A percentile compares a stretch with the other conserved stretches of the same genome.
These are phyloP conservation scores for Apis dorsata DNA, from an alignment of 1,140 invertebrate genomes.

Conservation along the genomic window DNA sequence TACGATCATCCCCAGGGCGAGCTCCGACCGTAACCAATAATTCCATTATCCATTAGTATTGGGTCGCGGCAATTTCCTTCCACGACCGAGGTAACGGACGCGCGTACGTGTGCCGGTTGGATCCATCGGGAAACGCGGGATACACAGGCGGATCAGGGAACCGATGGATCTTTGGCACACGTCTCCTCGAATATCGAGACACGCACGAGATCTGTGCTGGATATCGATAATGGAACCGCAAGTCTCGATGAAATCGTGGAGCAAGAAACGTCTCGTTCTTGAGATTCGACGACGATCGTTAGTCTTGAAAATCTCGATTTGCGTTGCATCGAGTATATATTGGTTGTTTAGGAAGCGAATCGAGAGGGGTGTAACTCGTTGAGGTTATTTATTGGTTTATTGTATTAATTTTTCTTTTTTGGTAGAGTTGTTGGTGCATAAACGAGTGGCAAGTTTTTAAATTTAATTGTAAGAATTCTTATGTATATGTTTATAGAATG, in stretches of 20 bases:
- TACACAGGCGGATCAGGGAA: slow-evolving; percentile 52
- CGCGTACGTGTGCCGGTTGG: slow-evolving; percentile 47
- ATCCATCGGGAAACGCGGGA: slow-evolving; percentile 45
- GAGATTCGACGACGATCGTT: too few relatives aligned
- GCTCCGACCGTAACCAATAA: slow-evolving; percentile 79
- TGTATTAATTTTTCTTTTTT: too few relatives aligned
- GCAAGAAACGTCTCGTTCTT: too few relatives aligned
- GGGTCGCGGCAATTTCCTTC: slow-evolving; percentile 77
- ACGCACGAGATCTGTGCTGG: slow-evolving; percentile 33
- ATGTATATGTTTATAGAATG: too few relatives aligned
- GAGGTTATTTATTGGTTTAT: too few relatives aligned
- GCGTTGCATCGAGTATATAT: too few relatives aligned
- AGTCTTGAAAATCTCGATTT: too few relatives aligned
- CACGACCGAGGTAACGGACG: slow-evolving; percentile 54
- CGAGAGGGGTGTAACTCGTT: too few relatives aligned
- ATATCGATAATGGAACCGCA: slow-evolving; percentile 50
- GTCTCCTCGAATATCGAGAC: slow-evolving; percentile 51
- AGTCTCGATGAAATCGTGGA: slow-evolving; percentile 12
- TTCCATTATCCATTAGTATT: slow-evolving; percentile 81
- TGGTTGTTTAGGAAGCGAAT: too few relatives aligned
- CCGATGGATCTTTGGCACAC: slow-evolving; percentile 57
- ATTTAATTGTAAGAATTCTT: too few relatives aligned
- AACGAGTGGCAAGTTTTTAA: too few relatives aligned
- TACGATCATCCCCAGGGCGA: slow-evolving; percentile 79
- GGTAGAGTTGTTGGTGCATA: too few relatives aligned